phyloP scores from a whole-genome alignment of 2,888 invertebrate species.

The Andrena minutula region DNA sequence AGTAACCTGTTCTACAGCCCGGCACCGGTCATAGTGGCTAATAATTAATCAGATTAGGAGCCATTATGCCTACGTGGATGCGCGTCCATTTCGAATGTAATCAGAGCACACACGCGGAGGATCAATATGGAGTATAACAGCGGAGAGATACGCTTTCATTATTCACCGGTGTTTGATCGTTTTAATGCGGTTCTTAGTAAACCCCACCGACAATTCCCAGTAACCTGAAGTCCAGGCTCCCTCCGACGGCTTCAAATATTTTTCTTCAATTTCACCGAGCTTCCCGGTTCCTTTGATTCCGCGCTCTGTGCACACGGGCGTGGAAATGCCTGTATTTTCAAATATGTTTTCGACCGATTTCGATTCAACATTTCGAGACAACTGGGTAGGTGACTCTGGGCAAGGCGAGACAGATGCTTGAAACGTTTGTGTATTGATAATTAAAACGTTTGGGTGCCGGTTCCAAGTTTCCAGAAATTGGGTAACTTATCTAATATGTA shows the following conservation, averaged over 20 bases:
- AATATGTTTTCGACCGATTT: not conserved
- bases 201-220: not conserved
- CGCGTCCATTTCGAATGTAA: conserved; percentile 53
- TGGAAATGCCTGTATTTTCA: not conserved
- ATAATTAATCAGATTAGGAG: conserved; percentile 67
- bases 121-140: conserved; percentile 39
- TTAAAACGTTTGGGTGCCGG: no score
- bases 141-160: conserved; percentile 23
- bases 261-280: conserved; percentile 21
- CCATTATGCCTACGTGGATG: conserved; percentile 46
- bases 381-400: no score
- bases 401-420: no score
- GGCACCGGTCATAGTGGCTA: conserved; percentile 48
- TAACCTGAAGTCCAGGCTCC: not conserved
- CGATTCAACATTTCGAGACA: not conserved
- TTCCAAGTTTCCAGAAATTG: no score
- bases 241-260: conserved; percentile 4
- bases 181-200: conserved; percentile 34
- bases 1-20: conserved; percentile 33
- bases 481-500: no score
- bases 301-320: not conserved
- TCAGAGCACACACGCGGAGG: conserved; percentile 35
- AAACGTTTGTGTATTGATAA: no score
- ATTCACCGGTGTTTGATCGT: conserved; percentile 37
- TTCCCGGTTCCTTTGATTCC: not conserved